Conservation (phyloP, 2,113 vertebrate species). For the mouse (Mus musculus) region GRCm39 chr3:136109001-136109500, state of each 20-base stretch:
- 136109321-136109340: background rate
- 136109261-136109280: background rate
- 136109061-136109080: constrained; percentile 4
- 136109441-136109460: background rate
- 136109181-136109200: background rate
- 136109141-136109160: constrained; percentile 9
- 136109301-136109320: background rate
- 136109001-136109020: background rate
- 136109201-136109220: background rate
- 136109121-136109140: background rate
- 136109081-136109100: constrained; percentile 11
- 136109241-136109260: background rate
- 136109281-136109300: background rate
- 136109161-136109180: background rate
- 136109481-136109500: background rate
- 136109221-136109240: background rate
- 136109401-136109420: background rate
- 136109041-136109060: background rate
- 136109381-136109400: background rate
- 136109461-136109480: background rate
- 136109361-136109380: background rate
- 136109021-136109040: background rate
- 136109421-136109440: no score
- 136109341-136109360: background rate
- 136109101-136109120: background rate